A percentile compares a stretch with the other conserved stretches of the same genome.
Evolutionary conservation across 2,797 vertebrate genomes (phyloP).

Genomic region (Sorex maritimensis): DNA sequence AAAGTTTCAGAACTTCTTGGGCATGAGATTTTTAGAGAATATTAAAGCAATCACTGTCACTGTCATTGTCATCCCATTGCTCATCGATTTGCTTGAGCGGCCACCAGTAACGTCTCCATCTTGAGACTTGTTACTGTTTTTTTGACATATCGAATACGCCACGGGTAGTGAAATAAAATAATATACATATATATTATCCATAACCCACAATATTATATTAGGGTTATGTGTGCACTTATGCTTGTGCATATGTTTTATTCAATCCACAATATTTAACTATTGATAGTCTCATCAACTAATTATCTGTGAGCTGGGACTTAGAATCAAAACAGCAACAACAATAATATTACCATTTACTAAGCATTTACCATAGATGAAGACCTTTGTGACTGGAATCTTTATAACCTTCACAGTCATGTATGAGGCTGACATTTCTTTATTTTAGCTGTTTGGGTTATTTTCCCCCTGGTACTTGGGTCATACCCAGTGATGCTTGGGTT

Average conservation of each 20-base stretch:
- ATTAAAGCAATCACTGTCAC: not conserved
- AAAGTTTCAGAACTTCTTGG: constrained; percentile 14
- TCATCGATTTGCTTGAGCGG: too few species aligned
- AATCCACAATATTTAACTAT: not conserved
- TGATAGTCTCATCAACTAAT: constrained; percentile 2
- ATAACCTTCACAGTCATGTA: not conserved
- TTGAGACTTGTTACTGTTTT: too few species aligned
- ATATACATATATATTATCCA: not conserved
- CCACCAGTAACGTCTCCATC: too few species aligned
- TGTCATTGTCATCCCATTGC: not conserved
- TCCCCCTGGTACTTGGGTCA: too few species aligned
- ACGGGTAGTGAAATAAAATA: not conserved
- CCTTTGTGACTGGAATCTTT: not conserved
- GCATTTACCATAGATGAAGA: constrained; percentile 6
- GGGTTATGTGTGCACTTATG: not conserved
- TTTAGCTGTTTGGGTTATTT: not conserved
- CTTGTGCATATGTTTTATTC: not conserved
- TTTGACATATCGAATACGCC: too few species aligned
- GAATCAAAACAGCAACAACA: constrained; percentile 20
- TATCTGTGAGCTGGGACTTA: not conserved
- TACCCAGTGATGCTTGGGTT: too few species aligned
- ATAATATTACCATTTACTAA: not conserved
- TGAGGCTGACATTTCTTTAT: not conserved
- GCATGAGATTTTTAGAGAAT: not conserved
- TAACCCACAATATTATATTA: too few species aligned